Conservation (phyloP, 2,888 invertebrate species). For the Amphipoea oculea region DNA sequence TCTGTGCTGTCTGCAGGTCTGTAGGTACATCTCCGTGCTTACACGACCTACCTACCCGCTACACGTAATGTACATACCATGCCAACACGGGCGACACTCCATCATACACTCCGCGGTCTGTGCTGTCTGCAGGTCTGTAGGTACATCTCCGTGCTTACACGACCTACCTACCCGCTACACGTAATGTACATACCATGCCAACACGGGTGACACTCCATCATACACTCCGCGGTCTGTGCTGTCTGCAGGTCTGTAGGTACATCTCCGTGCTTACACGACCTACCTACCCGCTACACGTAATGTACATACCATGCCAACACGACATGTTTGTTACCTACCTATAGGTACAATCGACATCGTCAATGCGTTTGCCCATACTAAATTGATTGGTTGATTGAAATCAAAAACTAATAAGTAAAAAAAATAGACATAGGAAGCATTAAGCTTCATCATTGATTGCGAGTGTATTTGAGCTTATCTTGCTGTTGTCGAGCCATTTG, state of each 20-base stretch:
- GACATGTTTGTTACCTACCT: background rate
- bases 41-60: background rate
- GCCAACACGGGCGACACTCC: background rate
- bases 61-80: background rate
- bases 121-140: background rate
- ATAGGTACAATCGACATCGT: background rate
- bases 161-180: too few species aligned
- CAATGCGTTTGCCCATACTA: background rate
- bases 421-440: conserved; percentile 1
- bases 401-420: conserved; percentile 18
- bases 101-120: background rate
- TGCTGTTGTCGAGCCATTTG: background rate
- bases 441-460: conserved; percentile 1
- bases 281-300: background rate
- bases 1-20: background rate
- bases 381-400: conserved; percentile 5
- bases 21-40: background rate
- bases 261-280: background rate
- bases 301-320: background rate
- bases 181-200: too few species aligned
- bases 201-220: background rate
- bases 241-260: background rate
- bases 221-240: background rate
- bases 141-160: too few species aligned
- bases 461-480: conserved; percentile 28